Base-by-base conservation (phyloP, 2,888 invertebrate species). In the Catocala nupta region DNA sequence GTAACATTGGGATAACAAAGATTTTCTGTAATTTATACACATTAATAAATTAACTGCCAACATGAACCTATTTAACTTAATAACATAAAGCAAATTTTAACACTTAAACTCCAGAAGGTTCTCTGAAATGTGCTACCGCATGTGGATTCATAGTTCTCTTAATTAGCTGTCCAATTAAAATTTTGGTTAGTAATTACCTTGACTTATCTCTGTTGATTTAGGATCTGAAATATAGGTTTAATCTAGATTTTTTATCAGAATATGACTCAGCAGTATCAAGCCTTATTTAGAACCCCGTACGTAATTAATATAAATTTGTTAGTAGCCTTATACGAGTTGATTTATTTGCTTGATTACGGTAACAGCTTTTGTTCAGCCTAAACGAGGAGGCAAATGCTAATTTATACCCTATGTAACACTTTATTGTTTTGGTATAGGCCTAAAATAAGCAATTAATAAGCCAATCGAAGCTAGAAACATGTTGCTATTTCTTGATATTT, bases 131-230 rank as follows among this genome's bases (percentile, higher is more conserved):
- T 51, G 43, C 47, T 53, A 57, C 52, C 36, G 16, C 25, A 53
- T 11, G 10, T 33, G 44, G 36, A 48, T 47, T 25, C n/a, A n/a
- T 45, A 25, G 47, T 57, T 33, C 10, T 9, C 55, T 60, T 55
- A 61, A 65, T 56, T 55, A 12, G 43, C 34, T 42, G 48, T 12
- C 51, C 63, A 52, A 75, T 75, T 67, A 62, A 60, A 67, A 61
- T 61, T 63, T 56, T 48, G 13, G 50, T 6, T 7, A 7, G 36
- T 62, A 63, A 72, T 69, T 52, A 58, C 13, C 42, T 39, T 33
- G 33, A 60, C 47, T 33, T 66, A 56, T 63, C 45, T 42, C 34
- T 65, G 68, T 73, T 76, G 43, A 36, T 55, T 68, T 68, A 67
- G 68, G 68, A 59, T 58, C 9, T 33, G 8, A 60, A 69, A 12